These are phyloP conservation scores for Araneus ventricosus DNA, from an alignment of 1,140 invertebrate species.

Conservation along the genomic window DNA sequence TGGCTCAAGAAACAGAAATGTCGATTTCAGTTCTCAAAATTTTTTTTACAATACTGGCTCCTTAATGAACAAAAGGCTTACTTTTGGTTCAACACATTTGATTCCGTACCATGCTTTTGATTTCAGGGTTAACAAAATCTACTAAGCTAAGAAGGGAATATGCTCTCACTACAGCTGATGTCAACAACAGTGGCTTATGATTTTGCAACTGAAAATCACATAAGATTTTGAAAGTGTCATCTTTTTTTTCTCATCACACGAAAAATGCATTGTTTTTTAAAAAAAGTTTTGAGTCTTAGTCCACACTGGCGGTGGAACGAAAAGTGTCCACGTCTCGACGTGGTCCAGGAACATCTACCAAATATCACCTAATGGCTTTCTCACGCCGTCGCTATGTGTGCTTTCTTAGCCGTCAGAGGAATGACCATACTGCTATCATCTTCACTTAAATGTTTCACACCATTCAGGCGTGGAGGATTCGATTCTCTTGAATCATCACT, in stretches of 20 bases:
- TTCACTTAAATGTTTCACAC: slow-evolving; percentile 51
- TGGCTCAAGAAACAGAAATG: too few relatives aligned
- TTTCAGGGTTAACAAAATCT: slow-evolving; percentile 45
- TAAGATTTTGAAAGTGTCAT: background rate
- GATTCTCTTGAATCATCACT: slow-evolving; percentile 58
- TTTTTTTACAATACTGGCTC: too few relatives aligned
- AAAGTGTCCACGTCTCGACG: slow-evolving; percentile 24
- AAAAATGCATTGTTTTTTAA: slow-evolving; percentile 29
- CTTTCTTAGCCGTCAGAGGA: slow-evolving; percentile 63
- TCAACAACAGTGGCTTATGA: background rate
- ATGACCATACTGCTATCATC: slow-evolving; percentile 63
- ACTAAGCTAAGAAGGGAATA: slow-evolving; percentile 28
- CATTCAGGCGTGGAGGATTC: background rate
- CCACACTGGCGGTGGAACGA: background rate
- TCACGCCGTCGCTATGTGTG: slow-evolving; percentile 69
- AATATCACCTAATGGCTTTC: slow-evolving; percentile 21
- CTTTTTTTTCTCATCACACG: slow-evolving; percentile 5
- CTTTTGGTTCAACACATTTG: background rate
- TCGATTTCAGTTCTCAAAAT: too few relatives aligned
- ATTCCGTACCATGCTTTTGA: slow-evolving; percentile 57
- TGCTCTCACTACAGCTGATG: slow-evolving; percentile 44
- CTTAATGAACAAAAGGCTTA: too few relatives aligned
- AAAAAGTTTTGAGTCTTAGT: slow-evolving; percentile 5
- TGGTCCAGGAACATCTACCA: slow-evolving; percentile 64
- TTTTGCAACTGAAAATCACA: background rate